phyloP scores from a whole-genome alignment of 2,888 invertebrate species.

The Drosophila anomelani region DNA sequence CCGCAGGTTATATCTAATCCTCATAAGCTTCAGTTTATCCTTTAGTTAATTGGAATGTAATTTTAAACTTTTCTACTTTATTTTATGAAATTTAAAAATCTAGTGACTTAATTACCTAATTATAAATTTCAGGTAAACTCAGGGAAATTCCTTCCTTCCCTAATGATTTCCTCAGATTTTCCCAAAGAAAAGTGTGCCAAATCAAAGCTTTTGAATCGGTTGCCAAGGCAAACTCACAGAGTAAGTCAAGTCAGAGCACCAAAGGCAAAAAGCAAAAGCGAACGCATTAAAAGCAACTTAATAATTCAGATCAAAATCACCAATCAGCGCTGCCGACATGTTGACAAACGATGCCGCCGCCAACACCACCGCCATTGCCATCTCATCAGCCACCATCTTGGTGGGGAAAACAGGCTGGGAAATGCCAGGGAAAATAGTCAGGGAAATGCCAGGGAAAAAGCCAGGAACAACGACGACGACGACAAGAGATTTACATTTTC shows the following conservation, averaged over 20 bases:
- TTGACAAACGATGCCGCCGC: conserved; percentile 79
- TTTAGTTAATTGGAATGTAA: too few relatives aligned
- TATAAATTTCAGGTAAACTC: not conserved
- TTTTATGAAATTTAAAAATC: too few relatives aligned
- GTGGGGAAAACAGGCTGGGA: conserved; percentile 2
- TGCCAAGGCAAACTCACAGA: conserved; percentile 21
- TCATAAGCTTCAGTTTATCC: too few relatives aligned
- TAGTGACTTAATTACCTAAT: too few relatives aligned
- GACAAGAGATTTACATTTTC: conserved; percentile 78
- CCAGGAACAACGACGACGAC: conserved; percentile 41
- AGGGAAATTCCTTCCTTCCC: not conserved
- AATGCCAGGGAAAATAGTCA: conserved; percentile 1
- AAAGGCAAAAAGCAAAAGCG: conserved; percentile 55
- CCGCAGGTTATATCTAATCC: not conserved
- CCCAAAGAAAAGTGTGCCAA: conserved; percentile 61
- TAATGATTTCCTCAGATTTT: conserved; percentile 29
- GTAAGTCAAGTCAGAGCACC: conserved; percentile 1
- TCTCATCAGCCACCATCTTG: conserved; percentile 25
- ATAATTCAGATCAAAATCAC: conserved; percentile 79
- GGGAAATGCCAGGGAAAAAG: not conserved
- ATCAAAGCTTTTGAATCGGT: conserved; percentile 18
- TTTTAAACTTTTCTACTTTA: too few relatives aligned
- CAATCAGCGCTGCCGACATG: conserved; percentile 77
- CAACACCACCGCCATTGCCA: conserved; percentile 33
- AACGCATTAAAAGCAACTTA: conserved; percentile 79